Percentiles rank a stretch among this genome's conserved stretches.
These are phyloP conservation scores for Corythornis leucogaster DNA, from an alignment of 2,797 vertebrate species.

Conservation along the genomic window DNA sequence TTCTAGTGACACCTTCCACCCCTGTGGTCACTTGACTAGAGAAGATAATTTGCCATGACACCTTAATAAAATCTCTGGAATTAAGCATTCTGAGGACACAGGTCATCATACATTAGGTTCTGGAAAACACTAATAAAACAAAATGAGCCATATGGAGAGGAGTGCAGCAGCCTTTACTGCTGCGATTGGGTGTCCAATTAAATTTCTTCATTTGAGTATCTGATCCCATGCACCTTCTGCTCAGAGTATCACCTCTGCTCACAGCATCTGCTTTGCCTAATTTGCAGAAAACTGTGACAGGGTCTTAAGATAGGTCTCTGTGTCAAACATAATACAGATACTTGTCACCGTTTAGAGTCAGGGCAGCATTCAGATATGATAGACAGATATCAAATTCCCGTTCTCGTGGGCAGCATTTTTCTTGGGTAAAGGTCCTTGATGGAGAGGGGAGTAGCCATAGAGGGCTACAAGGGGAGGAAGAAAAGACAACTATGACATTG, in stretches of 20 bases:
- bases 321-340: background rate
- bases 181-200: background rate
- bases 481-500: background rate
- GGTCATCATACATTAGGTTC: background rate
- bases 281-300: background rate
- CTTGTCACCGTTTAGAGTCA: background rate
- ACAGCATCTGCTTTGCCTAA: background rate
- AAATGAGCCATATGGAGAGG: background rate
- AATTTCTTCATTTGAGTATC: background rate
- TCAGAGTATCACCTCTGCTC: background rate
- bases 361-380: too few relatives aligned
- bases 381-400: background rate
- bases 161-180: background rate
- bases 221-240: background rate
- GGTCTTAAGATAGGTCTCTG: background rate
- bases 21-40: background rate
- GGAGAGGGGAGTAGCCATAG: background rate
- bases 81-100: background rate
- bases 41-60: background rate
- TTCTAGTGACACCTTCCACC: background rate
- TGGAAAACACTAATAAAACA: conserved; percentile 3
- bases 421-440: background rate
- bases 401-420: background rate
- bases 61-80: background rate
- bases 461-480: background rate